Conservation (phyloP, 2,888 invertebrate genomes). For the Drosophila differens region DNA sequence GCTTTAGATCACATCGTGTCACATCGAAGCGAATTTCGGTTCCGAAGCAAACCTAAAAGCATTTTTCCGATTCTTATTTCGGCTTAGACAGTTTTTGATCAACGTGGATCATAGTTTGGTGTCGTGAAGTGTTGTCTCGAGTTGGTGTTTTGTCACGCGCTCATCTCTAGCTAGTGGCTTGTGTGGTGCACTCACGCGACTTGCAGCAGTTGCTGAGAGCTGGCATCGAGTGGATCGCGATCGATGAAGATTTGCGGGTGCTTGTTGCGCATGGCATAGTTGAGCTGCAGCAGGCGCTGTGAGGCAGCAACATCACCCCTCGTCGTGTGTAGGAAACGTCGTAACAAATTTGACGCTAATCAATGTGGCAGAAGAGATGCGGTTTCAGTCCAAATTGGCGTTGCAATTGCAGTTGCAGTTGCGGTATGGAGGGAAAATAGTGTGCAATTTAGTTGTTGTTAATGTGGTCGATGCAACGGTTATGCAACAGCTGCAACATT, state of each 20-base stretch:
- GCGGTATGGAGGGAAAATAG: constrained; percentile 16
- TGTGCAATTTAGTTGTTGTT: constrained; percentile 33
- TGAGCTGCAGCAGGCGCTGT: constrained; percentile 82
- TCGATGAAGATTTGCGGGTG: constrained; percentile 87
- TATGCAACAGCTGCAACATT: constrained; percentile 50
- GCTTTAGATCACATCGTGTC: neutral
- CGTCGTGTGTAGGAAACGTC: constrained; percentile 82
- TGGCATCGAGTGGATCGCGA: constrained; percentile 86
- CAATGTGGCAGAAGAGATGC: constrained; percentile 12
- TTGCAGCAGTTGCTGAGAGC: constrained; percentile 79
- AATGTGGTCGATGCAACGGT: constrained; percentile 28
- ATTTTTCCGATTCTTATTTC: neutral
- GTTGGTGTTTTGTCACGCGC: constrained; percentile 9
- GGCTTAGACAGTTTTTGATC: neutral
- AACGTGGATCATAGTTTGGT: neutral
- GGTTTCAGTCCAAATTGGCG: constrained; percentile 3
- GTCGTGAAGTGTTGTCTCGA: neutral
- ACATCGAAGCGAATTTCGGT: neutral
- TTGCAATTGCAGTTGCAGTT: constrained; percentile 13
- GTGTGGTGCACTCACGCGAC: constrained; percentile 78
- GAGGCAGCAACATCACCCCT: constrained; percentile 78
- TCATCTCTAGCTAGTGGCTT: constrained; percentile 8
- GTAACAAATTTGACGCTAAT: constrained; percentile 76
- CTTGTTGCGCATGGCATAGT: constrained; percentile 86
- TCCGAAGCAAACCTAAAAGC: neutral